Evolutionary conservation across 2,888 invertebrate species (phyloP), one percentile per base, ranked within the genome.

Genomic region (Tineola bisselliella): DNA sequence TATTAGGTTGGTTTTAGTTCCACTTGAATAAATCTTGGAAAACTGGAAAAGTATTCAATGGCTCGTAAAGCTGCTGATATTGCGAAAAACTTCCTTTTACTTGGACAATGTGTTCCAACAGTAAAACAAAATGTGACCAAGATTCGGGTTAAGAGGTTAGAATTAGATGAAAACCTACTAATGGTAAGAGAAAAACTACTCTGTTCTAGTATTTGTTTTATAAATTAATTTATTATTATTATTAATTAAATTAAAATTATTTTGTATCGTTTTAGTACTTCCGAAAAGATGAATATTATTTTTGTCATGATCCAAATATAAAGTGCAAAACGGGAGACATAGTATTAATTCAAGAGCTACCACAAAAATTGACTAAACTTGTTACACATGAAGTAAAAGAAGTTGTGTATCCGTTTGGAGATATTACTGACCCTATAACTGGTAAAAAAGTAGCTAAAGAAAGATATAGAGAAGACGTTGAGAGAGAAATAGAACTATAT

Each of bases 341-440:
- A 56, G 95, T 95, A 4, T 82, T 96, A 12, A 91, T 96, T 65
- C 89, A 94, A 74, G 89, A 90, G 66, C 75, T 96, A 59, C 91
- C 93, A 1, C 80, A 91, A 62, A 93, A 91, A 75, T 69, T 94
- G 64, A 93, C 94, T 0, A 90, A 91, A 63, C 77, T 94, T 1
- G 92, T 96, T 10, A 92, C 93, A 8, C 95, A 96, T 71, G 89
- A 91, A 82, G 91, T 96, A 0, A 88, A 93, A 69, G 90, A 95
- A 74, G 89, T 96, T 5, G 89, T 96, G 13, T 94, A 93, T 77
- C 93, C 92, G 1, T 81, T 92, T 67, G 96, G 96, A 66, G 94
- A 96, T 79, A 84, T 95, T 60, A 93, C 91, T n/a, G 95, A 95
- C 79, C 96, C 96, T 1, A 82, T 96, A 19, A 93, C 93, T 52